Percentiles rank a stretch among this genome's conserved stretches.
Conservation (phyloP, 2,797 vertebrate species). For the Adrianichthys oophorus region DNA sequence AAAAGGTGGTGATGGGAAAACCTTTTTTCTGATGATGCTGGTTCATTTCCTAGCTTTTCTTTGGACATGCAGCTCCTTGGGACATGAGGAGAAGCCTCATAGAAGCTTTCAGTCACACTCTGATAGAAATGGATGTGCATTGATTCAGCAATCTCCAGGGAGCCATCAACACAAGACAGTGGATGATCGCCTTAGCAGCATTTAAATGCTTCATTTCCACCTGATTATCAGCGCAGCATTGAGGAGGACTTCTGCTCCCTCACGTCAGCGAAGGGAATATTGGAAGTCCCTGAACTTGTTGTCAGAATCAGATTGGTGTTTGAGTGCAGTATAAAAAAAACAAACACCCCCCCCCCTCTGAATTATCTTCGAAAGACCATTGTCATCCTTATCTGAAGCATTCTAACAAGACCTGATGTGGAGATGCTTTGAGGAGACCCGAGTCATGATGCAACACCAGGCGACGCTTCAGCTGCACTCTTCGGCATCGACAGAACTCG, state of each 20-base stretch:
- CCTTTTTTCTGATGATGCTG: no score
- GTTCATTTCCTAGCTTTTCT: no score
- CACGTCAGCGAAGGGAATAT: background rate
- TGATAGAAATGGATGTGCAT: constrained; percentile 39
- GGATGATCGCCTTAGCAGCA: constrained; percentile 43
- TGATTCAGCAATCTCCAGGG: constrained; percentile 40
- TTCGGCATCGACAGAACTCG: constrained; percentile 9
- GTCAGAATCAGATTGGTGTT: no score
- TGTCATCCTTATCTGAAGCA: no score
- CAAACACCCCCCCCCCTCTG: no score
- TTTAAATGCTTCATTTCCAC: constrained; percentile 38
- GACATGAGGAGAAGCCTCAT: background rate
- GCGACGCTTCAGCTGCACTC: constrained; percentile 3
- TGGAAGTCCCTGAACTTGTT: no score
- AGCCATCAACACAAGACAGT: constrained; percentile 27
- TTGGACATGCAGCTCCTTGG: constrained; percentile 21
- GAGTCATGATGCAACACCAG: constrained; percentile 7
- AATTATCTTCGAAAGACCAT: no score
- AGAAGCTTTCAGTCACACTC: constrained; percentile 28
- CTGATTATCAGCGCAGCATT: constrained; percentile 29
- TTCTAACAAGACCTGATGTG: no score
- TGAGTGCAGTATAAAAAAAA: no score
- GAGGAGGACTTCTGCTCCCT: background rate
- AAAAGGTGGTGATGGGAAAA: no score
- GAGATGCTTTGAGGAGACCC: no score